These are phyloP conservation scores for Conistra vaccinii DNA, from an alignment of 2,888 invertebrate genomes.

Conservation along the genomic window DNA sequence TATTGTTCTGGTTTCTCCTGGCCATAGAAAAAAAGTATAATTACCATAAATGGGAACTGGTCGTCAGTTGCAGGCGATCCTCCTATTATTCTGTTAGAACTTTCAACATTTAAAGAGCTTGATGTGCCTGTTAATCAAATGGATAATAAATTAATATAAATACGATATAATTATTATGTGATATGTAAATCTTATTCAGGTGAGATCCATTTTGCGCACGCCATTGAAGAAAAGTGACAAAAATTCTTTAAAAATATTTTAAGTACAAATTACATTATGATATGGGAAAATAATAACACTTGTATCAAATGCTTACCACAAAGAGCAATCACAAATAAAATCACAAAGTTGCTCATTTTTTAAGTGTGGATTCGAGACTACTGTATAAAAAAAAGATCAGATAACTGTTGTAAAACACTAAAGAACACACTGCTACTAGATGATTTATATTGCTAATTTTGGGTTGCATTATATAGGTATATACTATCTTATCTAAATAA, in stretches of 20 bases:
- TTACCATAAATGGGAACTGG: constrained; percentile 18
- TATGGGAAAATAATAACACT: not conserved
- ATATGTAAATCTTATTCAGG: too few relatives aligned
- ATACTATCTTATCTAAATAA: constrained; percentile 31
- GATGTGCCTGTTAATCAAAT: constrained; percentile 19
- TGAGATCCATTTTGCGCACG: too few relatives aligned
- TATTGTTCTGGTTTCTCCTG: too few relatives aligned
- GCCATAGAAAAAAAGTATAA: not conserved
- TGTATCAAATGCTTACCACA: constrained; percentile 24
- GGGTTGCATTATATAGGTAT: not conserved
- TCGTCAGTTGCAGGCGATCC: not conserved
- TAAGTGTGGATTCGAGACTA: not conserved
- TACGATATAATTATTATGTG: too few relatives aligned
- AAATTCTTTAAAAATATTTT: too few relatives aligned
- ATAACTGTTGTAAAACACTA: too few relatives aligned
- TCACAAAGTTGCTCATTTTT: constrained; percentile 18
- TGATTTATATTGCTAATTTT: not conserved
- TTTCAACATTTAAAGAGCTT: constrained; percentile 12
- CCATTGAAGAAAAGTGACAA: too few relatives aligned
- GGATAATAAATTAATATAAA: not conserved
- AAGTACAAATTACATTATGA: too few relatives aligned
- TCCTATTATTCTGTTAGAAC: constrained; percentile 6
- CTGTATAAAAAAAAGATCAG: too few relatives aligned
- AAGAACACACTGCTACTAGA: too few relatives aligned
- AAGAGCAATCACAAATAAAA: constrained; percentile 27